A percentile compares a stretch with the other conserved stretches of the same genome.
These are phyloP conservation scores for Girardinichthys multiradiatus DNA, from an alignment of 2,113 vertebrate species.

Conservation along the genomic window DNA sequence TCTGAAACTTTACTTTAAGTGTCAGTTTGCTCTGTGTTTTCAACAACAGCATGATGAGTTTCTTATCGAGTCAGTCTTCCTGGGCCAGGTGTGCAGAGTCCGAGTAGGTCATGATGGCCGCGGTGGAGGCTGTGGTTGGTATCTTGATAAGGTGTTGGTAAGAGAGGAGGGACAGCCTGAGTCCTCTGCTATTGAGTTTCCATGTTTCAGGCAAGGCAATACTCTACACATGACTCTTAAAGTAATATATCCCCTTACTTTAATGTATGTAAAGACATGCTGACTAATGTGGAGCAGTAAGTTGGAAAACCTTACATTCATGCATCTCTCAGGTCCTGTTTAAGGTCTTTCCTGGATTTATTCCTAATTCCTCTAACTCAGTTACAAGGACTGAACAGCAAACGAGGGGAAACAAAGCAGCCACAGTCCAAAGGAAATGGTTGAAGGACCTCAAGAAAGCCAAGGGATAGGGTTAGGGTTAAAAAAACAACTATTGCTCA, in stretches of 20 bases:
- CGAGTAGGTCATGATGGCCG: slow-evolving; percentile 93
- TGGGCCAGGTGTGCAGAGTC: slow-evolving; percentile 88
- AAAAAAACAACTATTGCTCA: too few relatives aligned
- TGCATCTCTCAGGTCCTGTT: too few relatives aligned
- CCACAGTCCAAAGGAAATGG: too few relatives aligned
- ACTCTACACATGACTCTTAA: neutral
- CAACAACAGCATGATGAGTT: slow-evolving; percentile 91
- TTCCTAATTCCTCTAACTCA: too few relatives aligned
- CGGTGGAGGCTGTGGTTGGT: slow-evolving; percentile 94
- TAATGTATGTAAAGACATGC: neutral
- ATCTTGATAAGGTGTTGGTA: slow-evolving; percentile 92
- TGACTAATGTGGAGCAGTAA: neutral
- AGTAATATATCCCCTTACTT: neutral
- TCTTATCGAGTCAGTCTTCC: slow-evolving; percentile 88
- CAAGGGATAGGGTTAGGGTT: too few relatives aligned
- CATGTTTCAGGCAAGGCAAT: slow-evolving; percentile 88
- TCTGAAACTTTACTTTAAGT: neutral
- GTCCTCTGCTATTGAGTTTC: slow-evolving; percentile 87
- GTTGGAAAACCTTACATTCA: too few relatives aligned
- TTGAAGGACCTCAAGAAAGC: too few relatives aligned
- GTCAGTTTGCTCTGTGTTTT: neutral
- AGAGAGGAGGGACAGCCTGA: slow-evolving; percentile 95
- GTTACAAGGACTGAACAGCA: too few relatives aligned
- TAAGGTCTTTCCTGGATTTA: too few relatives aligned
- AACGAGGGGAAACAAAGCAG: too few relatives aligned